Percentiles rank a stretch among this genome's conserved stretches.
phyloP scores from a whole-genome alignment of 1,140 invertebrate genomes.

The Zophobas atratus region DNA sequence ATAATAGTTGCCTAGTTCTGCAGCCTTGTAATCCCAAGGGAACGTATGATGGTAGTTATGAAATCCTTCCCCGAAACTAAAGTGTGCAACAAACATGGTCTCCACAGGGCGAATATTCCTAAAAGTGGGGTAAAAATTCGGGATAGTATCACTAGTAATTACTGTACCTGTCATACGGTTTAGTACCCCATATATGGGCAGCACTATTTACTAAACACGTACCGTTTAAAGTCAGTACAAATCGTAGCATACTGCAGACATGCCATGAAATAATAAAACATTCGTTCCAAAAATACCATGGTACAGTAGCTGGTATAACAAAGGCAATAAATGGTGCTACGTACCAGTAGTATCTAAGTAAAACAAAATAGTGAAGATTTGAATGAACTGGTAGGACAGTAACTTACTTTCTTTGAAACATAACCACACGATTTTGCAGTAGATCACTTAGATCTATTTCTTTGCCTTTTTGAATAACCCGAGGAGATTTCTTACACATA shows the following conservation, averaged over 20 bases:
- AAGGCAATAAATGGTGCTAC: slow-evolving; percentile 81
- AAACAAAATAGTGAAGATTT: not conserved
- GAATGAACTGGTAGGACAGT: not conserved
- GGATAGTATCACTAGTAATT: slow-evolving; percentile 59
- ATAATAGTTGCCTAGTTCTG: slow-evolving; percentile 75
- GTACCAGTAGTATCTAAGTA: slow-evolving; percentile 72
- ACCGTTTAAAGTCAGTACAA: slow-evolving; percentile 71
- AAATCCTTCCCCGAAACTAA: slow-evolving; percentile 78
- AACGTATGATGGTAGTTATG: slow-evolving; percentile 89
- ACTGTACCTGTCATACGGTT: slow-evolving; percentile 81
- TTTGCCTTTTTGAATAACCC: slow-evolving; percentile 84
- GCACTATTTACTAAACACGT: slow-evolving; percentile 73
- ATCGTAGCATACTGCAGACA: slow-evolving; percentile 73
- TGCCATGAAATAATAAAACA: slow-evolving; percentile 70
- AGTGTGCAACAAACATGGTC: slow-evolving; percentile 70
- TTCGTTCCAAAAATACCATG: slow-evolving; percentile 72
- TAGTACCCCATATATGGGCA: slow-evolving; percentile 56
- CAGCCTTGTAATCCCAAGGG: slow-evolving; percentile 80
- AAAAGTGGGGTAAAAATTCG: not conserved
- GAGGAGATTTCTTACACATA: slow-evolving; percentile 64
- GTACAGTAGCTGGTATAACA: slow-evolving; percentile 80
- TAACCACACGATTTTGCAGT: slow-evolving; percentile 78
- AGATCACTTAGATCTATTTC: slow-evolving; percentile 86
- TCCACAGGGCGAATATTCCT: slow-evolving; percentile 74
- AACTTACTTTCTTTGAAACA: slow-evolving; percentile 72